Percentiles rank a stretch among this genome's conserved stretches.
Evolutionary conservation across 1,140 invertebrate species (phyloP).

Genomic region (Heliconius melpomene): DNA sequence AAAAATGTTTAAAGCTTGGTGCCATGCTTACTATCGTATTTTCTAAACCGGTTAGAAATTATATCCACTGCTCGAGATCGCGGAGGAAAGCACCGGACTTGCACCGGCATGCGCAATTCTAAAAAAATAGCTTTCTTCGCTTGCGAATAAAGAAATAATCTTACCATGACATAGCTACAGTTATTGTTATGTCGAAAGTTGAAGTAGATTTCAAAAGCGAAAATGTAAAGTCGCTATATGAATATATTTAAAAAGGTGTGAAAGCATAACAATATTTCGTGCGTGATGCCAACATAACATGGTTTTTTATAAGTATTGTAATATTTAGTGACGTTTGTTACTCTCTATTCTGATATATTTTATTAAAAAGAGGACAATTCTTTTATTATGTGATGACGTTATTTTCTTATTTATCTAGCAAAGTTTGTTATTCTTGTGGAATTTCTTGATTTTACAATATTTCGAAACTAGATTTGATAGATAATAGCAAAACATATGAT

Average conservation of each 20-base stretch:
- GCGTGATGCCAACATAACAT: constrained; percentile 19
- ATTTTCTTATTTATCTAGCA: background rate
- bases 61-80: constrained; percentile 75
- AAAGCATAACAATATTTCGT: constrained; percentile 34
- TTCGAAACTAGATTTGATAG: background rate
- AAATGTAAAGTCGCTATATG: constrained; percentile 22
- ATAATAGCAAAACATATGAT: background rate
- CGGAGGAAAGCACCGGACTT: constrained; percentile 71
- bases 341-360: background rate
- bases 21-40: constrained; percentile 60
- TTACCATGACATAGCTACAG: constrained; percentile 33
- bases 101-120: constrained; percentile 50
- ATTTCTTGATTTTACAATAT: background rate
- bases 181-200: constrained; percentile 38
- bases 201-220: constrained; percentile 30
- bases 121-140: constrained; percentile 55
- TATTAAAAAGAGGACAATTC: background rate
- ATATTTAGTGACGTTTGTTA: background rate
- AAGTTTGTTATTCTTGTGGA: background rate
- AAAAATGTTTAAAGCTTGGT: constrained; percentile 13
- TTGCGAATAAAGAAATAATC: constrained; percentile 31
- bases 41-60: constrained; percentile 81
- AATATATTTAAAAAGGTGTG: constrained; percentile 31
- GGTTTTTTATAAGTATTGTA: constrained; percentile 17
- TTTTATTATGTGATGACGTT: background rate